Conservation (phyloP, 2,797 vertebrate genomes). For the Sternarchorhynchus goeldii region DNA sequence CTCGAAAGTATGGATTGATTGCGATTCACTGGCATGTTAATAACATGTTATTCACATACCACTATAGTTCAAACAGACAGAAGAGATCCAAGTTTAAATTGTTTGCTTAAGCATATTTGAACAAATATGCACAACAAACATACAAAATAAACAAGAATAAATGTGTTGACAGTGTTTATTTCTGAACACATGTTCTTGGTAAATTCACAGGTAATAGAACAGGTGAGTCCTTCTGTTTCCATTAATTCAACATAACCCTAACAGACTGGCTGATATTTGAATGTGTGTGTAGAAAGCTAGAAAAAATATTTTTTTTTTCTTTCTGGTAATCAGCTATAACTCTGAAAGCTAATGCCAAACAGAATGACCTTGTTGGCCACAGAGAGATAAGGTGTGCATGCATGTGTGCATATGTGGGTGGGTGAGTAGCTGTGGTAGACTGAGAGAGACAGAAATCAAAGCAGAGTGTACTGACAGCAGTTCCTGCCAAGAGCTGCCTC, state of each 20-base stretch:
- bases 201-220: neutral
- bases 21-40: no score
- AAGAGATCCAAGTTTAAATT: no score
- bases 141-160: neutral
- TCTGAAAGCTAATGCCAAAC: constrained; percentile 59
- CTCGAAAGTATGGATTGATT: no score
- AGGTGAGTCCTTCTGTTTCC: constrained; percentile 23
- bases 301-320: constrained; percentile 43
- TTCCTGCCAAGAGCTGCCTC: constrained; percentile 33
- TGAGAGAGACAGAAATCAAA: constrained; percentile 25
- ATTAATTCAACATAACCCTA: constrained; percentile 31
- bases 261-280: constrained; percentile 46
- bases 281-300: neutral
- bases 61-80: no score
- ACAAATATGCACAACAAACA: neutral
- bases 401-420: constrained; percentile 27
- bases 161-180: no score
- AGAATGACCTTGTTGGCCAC: constrained; percentile 57
- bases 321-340: constrained; percentile 55
- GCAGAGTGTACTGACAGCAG: constrained; percentile 37
- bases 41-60: no score
- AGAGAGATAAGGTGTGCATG: constrained; percentile 46
- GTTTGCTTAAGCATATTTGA: neutral
- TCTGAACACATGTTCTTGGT: neutral
- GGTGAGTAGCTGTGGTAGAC: neutral